These are phyloP conservation scores for Seriola dumerili DNA, from an alignment of 2,113 vertebrate species.

Conservation along the genomic window DNA sequence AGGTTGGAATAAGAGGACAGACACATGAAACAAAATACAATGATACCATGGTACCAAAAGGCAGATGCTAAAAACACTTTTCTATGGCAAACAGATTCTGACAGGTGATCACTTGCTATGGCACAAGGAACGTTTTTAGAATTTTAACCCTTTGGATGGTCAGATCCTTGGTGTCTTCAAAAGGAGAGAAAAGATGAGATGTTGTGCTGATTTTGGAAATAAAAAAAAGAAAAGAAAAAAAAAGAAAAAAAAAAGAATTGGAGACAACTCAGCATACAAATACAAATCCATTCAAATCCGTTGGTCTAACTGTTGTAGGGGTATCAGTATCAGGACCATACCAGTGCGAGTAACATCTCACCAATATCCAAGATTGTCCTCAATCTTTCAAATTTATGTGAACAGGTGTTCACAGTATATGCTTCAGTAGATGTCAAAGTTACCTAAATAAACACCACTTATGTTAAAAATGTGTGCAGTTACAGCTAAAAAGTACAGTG, in stretches of 20 bases:
- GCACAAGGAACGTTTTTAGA: slow-evolving; percentile 53
- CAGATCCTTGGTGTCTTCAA: slow-evolving; percentile 67
- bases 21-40: slow-evolving; percentile 83
- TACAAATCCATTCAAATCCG: slow-evolving; percentile 48
- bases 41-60: slow-evolving; percentile 66
- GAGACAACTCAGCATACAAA: slow-evolving; percentile 32
- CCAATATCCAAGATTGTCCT: slow-evolving; percentile 52
- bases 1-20: slow-evolving; percentile 88
- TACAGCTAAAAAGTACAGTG: neutral
- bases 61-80: slow-evolving; percentile 57
- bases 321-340: slow-evolving; percentile 13
- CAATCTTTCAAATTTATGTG: slow-evolving; percentile 14
- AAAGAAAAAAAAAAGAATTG: slow-evolving; percentile 19
- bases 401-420: slow-evolving; percentile 29
- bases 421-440: slow-evolving; percentile 38
- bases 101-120: slow-evolving; percentile 48
- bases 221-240: slow-evolving; percentile 26
- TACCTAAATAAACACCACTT: neutral
- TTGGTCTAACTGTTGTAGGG: slow-evolving; percentile 16
- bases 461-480: neutral
- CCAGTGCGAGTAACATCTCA: slow-evolving; percentile 22
- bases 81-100: slow-evolving; percentile 35
- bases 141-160: slow-evolving; percentile 74
- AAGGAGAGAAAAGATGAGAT: slow-evolving; percentile 51
- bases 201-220: slow-evolving; percentile 35